Conservation (phyloP, 2,888 invertebrate species). For the Catocala sponsa region DNA sequence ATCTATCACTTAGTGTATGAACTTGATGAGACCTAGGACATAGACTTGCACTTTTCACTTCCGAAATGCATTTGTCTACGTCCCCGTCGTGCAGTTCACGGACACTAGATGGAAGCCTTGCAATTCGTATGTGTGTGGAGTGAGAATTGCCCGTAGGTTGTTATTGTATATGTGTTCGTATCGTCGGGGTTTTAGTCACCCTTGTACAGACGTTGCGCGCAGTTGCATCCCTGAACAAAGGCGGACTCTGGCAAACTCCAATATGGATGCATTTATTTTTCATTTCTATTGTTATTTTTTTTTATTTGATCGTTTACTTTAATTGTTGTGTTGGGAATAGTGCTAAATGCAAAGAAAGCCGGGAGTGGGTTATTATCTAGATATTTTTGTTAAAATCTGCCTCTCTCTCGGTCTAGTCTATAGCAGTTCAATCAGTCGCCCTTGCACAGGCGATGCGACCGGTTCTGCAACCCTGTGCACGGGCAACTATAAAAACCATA, state of each 20-base stretch:
- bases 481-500: not conserved
- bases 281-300: too few species aligned
- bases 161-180: too few species aligned
- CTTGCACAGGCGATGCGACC: constrained; percentile 15
- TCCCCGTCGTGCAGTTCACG: not conserved
- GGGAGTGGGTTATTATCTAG: too few species aligned
- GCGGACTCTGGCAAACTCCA: not conserved
- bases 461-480: constrained; percentile 13
- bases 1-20: constrained; percentile 3
- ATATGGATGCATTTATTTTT: too few species aligned
- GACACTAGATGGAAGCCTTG: constrained; percentile 7
- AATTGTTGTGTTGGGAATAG: too few species aligned
- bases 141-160: too few species aligned
- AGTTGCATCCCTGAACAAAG: constrained; percentile 2
- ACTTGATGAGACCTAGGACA: constrained; percentile 1
- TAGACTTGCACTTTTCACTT: not conserved
- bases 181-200: not conserved
- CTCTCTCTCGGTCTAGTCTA: not conserved
- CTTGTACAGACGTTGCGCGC: constrained; percentile 1
- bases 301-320: too few species aligned
- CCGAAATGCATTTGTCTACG: not conserved
- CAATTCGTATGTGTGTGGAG: too few species aligned
- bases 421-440: constrained; percentile 13
- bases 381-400: not conserved
- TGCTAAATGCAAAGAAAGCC: too few species aligned